phyloP scores from a whole-genome alignment of 1,140 invertebrate species.

The Trigoniulus corallinus region DNA sequence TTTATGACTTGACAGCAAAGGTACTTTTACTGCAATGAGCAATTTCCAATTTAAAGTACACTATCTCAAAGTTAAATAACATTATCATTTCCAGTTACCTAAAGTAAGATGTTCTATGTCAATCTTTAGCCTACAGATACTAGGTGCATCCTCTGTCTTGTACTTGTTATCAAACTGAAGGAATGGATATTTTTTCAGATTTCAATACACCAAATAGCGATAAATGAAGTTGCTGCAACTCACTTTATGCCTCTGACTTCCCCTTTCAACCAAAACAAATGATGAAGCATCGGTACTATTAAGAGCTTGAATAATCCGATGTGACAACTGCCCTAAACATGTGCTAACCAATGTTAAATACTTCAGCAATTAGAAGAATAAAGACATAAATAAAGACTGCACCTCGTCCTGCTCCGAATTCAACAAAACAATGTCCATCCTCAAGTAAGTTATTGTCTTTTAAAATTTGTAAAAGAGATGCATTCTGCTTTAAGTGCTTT shows the following conservation, averaged over 20 bases:
- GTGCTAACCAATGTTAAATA: constrained; percentile 38
- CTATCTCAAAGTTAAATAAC: not conserved
- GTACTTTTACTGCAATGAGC: not conserved
- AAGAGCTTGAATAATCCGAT: constrained; percentile 15
- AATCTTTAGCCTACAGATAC: constrained; percentile 21
- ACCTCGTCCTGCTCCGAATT: constrained; percentile 79
- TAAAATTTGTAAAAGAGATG: constrained; percentile 38
- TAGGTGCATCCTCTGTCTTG: constrained; percentile 32
- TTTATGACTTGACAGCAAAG: not conserved
- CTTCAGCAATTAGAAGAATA: constrained; percentile 3
- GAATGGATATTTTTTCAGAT: not conserved
- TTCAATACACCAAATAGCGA: not conserved
- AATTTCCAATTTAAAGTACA: not conserved
- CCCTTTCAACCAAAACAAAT: constrained; percentile 55
- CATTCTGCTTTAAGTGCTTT: constrained; percentile 3
- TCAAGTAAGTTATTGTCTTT: constrained; percentile 34
- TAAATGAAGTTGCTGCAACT: not conserved
- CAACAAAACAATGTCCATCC: constrained; percentile 49
- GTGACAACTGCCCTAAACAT: constrained; percentile 52
- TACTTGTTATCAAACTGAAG: constrained; percentile 44
- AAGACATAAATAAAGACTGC: constrained; percentile 12
- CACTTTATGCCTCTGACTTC: constrained; percentile 55
- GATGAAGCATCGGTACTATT: constrained; percentile 29
- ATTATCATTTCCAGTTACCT: not conserved
- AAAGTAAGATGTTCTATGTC: constrained; percentile 19